Base-by-base conservation (phyloP, 2,888 invertebrate genomes). In the Aspidiotus destructor region DNA sequence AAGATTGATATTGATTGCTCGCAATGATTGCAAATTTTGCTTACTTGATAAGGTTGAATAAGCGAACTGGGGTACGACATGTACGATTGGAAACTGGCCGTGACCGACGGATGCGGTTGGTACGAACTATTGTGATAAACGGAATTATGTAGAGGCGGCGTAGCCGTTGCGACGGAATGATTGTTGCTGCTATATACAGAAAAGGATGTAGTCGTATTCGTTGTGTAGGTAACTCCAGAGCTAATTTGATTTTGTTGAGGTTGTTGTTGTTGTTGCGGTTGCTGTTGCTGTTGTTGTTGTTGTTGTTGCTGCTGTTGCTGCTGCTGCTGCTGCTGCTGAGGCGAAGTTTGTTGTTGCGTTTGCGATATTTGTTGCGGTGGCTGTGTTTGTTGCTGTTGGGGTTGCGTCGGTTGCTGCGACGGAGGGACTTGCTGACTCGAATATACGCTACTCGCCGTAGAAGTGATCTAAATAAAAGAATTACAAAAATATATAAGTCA, bases 101-200 rank as follows among this genome's bases (percentile, higher is more conserved):
- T 42, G 5, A 69, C 69, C 17, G 69, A 57, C 42, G 69, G 69
- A 55, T 69, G 64, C 54, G 64, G 41, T 9, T 64, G 69, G 41
- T 62, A 69, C 53, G 69, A 69, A 41, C 69, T 69, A 52, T 55
- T 69, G 16, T 61, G 61, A 55, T 69, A 69, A 16, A 61, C 62
- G 57, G 69, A 69, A 62, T 69, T 69, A 54, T 69, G 69, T n/a
- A 69, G 9, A 11, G 69, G 69, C 54, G 62, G 61, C 55, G 69
- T 62, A 11, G 57, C 62, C 42, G 69, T 69, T 55, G 69, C 62
- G 7, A 62, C 55, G 41, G 61, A 52, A 61, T 69, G 62, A 69
- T 55, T 69, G 42, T 48, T 60, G n/a, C 54, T 62, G 41, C 69
- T 62, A 40, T 69, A 69, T n/a, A 62, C 69, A 41, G 69, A 69